phyloP scores from a whole-genome alignment of 2,113 vertebrate species.

The Solenodon paradoxus region DNA sequence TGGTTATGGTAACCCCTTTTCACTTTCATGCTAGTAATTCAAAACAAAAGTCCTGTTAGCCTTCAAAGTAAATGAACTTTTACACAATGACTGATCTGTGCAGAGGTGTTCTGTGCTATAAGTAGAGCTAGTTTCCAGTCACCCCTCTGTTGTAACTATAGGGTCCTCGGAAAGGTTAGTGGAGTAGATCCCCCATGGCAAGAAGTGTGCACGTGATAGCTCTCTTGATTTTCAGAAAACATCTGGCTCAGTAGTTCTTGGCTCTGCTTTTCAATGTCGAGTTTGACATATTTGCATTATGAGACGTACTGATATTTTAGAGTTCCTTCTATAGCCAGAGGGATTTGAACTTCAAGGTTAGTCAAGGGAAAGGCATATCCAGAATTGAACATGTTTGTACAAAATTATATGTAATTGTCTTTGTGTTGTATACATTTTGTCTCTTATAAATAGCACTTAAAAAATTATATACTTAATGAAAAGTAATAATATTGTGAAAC shows the following conservation, averaged over 20 bases:
- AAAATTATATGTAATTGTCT: background rate
- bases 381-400: background rate
- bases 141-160: background rate
- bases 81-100: background rate
- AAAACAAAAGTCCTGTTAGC: background rate
- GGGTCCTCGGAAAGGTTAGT: background rate
- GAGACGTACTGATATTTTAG: slow-evolving; percentile 24
- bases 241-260: background rate
- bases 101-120: background rate
- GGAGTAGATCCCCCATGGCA: background rate
- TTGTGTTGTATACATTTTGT: background rate
- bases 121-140: background rate
- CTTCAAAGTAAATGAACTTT: background rate
- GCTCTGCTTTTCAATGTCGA: slow-evolving; percentile 27
- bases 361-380: background rate
- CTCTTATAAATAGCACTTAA: background rate
- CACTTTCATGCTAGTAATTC: background rate
- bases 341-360: background rate
- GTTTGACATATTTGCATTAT: slow-evolving; percentile 39
- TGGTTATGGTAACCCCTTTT: background rate
- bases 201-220: background rate
- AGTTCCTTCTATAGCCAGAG: background rate
- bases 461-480: background rate
- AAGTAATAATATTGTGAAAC: background rate
- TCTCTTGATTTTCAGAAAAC: background rate